Conservation (phyloP, 2,797 vertebrate species). For the Synaphobranchus kaupii region DNA sequence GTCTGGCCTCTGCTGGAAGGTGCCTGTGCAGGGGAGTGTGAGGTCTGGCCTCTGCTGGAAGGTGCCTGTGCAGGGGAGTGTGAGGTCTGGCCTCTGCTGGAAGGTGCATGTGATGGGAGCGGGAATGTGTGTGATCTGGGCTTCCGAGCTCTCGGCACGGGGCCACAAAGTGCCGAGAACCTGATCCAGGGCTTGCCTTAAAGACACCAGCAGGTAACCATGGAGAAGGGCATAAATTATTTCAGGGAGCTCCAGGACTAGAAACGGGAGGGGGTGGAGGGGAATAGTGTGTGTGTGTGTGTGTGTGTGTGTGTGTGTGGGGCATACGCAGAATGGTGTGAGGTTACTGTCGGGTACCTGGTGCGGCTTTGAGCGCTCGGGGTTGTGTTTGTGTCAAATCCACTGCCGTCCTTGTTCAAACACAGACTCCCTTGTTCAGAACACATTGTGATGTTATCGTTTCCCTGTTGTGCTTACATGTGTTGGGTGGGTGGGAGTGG, state of each 20-base stretch:
- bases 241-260: constrained; percentile 59
- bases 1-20: too few relatives aligned
- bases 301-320: not conserved
- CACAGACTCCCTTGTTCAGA: not conserved
- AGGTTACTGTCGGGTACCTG: constrained; percentile 6
- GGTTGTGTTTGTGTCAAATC: not conserved
- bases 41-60: too few relatives aligned
- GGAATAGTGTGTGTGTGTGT: not conserved
- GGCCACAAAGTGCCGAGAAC: constrained; percentile 55
- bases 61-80: not conserved
- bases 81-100: not conserved
- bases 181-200: constrained; percentile 71
- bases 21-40: not conserved
- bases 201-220: constrained; percentile 74
- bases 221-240: constrained; percentile 76
- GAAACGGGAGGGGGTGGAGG: constrained; percentile 46
- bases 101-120: not conserved
- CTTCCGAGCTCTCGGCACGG: not conserved
- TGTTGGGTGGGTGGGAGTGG: too few relatives aligned
- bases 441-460: not conserved
- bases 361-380: not conserved
- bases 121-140: constrained; percentile 25
- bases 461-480: not conserved
- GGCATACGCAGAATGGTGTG: not conserved
- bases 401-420: not conserved